Evolutionary conservation across 2,797 vertebrate genomes (phyloP).

Genomic region (Catamblyrhynchus diadema): DNA sequence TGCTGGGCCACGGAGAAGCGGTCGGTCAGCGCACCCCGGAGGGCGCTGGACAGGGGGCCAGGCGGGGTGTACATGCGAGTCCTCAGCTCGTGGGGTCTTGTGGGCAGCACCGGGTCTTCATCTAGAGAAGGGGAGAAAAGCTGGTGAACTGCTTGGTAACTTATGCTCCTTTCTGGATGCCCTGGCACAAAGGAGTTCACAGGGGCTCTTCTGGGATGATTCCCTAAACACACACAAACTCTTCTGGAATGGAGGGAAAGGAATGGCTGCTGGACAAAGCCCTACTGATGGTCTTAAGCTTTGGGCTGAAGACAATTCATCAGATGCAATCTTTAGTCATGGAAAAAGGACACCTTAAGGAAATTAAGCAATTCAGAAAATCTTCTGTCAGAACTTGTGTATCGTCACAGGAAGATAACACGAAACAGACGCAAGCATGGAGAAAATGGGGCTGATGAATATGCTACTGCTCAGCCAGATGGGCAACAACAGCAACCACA

Average conservation of each 20-base stretch:
- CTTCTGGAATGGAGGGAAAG: not conserved
- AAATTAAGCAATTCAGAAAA: not conserved
- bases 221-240: not conserved
- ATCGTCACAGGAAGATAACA: not conserved
- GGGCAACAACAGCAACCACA: fast-evolving
- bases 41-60: constrained; percentile 52
- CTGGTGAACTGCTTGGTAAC: not conserved
- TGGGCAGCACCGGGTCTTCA: constrained; percentile 72
- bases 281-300: not conserved
- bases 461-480: not conserved
- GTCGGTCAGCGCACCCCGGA: constrained; percentile 71
- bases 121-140: constrained; percentile 40
- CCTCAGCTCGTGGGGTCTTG: constrained; percentile 51
- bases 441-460: not conserved
- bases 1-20: constrained; percentile 76
- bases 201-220: not conserved
- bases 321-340: not conserved
- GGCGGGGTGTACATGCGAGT: constrained; percentile 69
- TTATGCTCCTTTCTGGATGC: not conserved
- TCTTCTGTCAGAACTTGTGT: not conserved
- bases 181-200: not conserved
- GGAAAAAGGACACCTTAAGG: not conserved
- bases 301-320: not conserved
- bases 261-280: not conserved
- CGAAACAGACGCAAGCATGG: not conserved